These are phyloP conservation scores for Arge pagana DNA, from an alignment of 2,888 invertebrate species.

Conservation along the genomic window DNA sequence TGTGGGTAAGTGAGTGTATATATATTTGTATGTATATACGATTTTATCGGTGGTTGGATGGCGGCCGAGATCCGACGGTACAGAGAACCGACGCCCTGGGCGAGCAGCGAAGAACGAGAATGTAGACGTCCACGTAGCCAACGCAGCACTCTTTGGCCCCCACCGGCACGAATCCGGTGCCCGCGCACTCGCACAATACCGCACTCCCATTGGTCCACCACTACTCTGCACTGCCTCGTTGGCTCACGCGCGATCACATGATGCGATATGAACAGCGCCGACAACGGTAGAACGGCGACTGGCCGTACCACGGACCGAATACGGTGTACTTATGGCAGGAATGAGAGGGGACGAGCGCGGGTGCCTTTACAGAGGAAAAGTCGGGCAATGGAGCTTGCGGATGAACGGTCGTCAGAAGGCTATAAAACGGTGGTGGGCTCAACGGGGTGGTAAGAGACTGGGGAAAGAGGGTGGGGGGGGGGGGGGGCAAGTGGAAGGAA, in stretches of 20 bases:
- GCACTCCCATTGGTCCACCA: slow-evolving; percentile 28
- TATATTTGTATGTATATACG: no score
- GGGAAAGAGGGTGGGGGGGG: slow-evolving; percentile 8
- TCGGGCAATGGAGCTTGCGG: no score
- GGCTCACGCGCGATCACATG: slow-evolving; percentile 30
- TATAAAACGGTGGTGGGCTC: no score
- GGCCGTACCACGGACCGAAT: slow-evolving; percentile 44
- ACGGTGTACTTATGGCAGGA: slow-evolving; percentile 48
- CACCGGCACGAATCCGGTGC: slow-evolving; percentile 26
- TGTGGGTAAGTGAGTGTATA: no score
- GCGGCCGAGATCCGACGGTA: slow-evolving; percentile 33
- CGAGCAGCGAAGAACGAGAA: slow-evolving; percentile 55
- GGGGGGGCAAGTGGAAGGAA: slow-evolving; percentile 26
- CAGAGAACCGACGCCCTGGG: slow-evolving; percentile 50
- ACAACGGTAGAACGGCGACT: slow-evolving; percentile 48
- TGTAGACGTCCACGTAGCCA: slow-evolving; percentile 47
- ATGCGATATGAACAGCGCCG: slow-evolving; percentile 24
- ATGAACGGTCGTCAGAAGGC: no score
- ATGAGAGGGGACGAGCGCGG: no score
- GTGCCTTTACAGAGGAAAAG: no score
- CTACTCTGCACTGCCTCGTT: slow-evolving; percentile 35
- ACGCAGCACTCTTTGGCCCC: slow-evolving; percentile 49
- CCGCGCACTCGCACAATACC: slow-evolving; percentile 24
- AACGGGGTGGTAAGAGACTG: neutral
- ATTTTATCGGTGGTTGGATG: neutral